Evolutionary conservation across 2,797 vertebrate genomes (phyloP), one percentile per base, ranked within the genome.

Genomic region (Pristis pectinata): DNA sequence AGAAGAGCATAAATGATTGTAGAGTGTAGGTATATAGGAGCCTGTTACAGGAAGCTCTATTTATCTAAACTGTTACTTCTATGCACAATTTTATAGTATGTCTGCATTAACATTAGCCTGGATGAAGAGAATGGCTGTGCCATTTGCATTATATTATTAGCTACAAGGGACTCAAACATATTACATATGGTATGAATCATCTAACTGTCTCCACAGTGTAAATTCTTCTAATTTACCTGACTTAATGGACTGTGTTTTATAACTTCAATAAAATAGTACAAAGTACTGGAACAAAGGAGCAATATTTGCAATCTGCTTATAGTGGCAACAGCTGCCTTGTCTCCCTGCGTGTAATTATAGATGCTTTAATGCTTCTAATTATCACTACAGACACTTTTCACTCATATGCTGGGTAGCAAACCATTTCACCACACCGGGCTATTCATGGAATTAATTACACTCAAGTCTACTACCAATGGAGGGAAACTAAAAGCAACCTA

Each of bases 181-280:
- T 22, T 37, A 59, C 59, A 64, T 22, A 9, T 34, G 9, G 30
- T 64, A 64, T 24, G 87, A 64, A 64, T 91, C 64, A 91, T 10
- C 11, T 83, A 27, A 53, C 30, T 64, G 87, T 41, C 59, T 0
- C 59, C 8, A 64, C 15, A 64, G n/a, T 91, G n/a, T 91, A 19
- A 64, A 64, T 91, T 87, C 1, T 87, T 87, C 83, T 59, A 34
- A 59, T 87, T 34, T 87, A 87, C 44, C 83, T 91, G 59, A 91
- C 17, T 41, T n/a, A 91, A 91, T 91, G 87, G 87, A 37, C 34
- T 64, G 59, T 61, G 34, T 24, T 91, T 64, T n/a, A 89, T 61
- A 64, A n/a, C 56, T 34, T 61, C 56, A 89, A 91, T 91, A 59
- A 59, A 91, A 64, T 37, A 64, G 83, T n/a, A 59, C 30, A 41